Percentiles rank a stretch among this genome's conserved stretches.
phyloP scores from a whole-genome alignment of 2,888 invertebrate genomes.

The Agriotes lineatus region DNA sequence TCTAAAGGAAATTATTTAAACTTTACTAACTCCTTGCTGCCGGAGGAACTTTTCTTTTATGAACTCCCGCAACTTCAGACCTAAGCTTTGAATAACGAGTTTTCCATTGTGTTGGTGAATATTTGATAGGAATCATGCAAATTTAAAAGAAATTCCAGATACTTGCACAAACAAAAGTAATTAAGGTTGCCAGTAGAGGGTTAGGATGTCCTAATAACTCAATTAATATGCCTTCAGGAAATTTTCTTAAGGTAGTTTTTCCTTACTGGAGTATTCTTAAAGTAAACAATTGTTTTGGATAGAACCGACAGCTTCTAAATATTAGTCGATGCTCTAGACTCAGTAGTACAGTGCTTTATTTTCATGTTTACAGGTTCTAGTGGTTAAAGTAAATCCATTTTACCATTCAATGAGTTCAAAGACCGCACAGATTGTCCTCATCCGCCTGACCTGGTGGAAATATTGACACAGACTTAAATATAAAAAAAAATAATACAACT shows the following conservation, averaged over 20 bases:
- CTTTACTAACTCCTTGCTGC: neutral
- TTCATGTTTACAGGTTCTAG: no score
- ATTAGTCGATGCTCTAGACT: no score
- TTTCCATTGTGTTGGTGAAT: neutral
- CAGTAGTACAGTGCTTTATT: no score
- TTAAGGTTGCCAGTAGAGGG: neutral
- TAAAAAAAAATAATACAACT: no score
- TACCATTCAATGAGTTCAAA: no score
- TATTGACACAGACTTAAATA: no score
- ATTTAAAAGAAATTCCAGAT: slow-evolving; percentile 8
- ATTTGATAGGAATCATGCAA: slow-evolving; percentile 21
- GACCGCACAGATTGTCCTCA: no score
- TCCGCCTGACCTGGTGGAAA: no score
- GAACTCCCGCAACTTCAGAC: neutral
- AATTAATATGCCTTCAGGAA: slow-evolving; percentile 5
- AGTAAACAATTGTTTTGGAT: no score
- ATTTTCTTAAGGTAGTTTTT: neutral
- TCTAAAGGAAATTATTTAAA: no score
- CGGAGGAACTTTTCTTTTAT: neutral
- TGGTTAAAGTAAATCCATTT: no score
- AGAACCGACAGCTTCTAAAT: no score
- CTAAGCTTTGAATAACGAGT: neutral
- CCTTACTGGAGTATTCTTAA: neutral
- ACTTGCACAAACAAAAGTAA: slow-evolving; percentile 19
- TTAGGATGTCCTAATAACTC: neutral